phyloP scores from a whole-genome alignment of 2,888 invertebrate species.

The Pantelozetes paolii region DNA sequence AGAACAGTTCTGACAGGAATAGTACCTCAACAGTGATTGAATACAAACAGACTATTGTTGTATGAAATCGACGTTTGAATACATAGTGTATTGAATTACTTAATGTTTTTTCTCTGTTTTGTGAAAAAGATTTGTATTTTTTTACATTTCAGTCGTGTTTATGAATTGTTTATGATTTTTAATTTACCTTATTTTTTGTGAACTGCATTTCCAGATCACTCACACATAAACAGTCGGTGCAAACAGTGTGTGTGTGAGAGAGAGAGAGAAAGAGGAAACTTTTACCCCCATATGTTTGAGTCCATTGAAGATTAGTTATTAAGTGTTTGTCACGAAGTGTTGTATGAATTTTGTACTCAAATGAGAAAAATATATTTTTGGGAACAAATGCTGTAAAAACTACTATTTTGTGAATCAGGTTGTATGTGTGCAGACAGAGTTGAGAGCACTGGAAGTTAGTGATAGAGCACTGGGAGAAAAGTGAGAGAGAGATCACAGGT shows the following conservation, averaged over 20 bases:
- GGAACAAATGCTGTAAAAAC: neutral
- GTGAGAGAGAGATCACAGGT: no score
- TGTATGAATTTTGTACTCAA: neutral
- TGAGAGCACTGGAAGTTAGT: neutral
- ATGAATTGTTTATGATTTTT: no score
- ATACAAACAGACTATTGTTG: no score
- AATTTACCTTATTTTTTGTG: conserved; percentile 1
- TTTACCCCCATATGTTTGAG: neutral
- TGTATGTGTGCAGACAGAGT: neutral
- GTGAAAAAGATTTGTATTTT: neutral
- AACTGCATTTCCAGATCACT: neutral
- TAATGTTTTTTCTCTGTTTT: neutral
- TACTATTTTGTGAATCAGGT: neutral
- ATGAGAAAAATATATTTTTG: neutral
- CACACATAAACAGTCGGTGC: neutral
- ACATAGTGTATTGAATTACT: neutral
- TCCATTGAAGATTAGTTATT: neutral
- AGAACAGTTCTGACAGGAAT: no score
- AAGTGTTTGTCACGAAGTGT: conserved; percentile 2
- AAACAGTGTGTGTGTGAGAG: neutral
- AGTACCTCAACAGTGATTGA: no score
- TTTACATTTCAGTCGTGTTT: neutral
- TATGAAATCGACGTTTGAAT: no score
- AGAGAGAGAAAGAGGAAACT: neutral
- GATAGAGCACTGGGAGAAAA: neutral